phyloP scores from a whole-genome alignment of 1,140 invertebrate species.

The Lysiphlebus fabarum region DNA sequence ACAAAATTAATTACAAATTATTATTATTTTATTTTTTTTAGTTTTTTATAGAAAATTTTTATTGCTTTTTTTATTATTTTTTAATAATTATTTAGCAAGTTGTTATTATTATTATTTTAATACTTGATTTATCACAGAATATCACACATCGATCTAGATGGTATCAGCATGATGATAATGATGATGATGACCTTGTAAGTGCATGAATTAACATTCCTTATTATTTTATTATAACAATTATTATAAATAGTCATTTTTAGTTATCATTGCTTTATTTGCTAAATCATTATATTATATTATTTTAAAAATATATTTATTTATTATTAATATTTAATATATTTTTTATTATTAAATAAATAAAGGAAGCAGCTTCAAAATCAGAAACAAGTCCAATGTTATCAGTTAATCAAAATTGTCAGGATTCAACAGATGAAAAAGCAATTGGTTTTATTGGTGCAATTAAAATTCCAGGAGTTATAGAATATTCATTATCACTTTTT shows the following conservation, averaged over 20 bases:
- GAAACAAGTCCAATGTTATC: conserved; percentile 50
- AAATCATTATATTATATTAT: conserved; percentile 4
- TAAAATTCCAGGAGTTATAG: conserved; percentile 87
- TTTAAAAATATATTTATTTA: neutral
- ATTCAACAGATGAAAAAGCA: conserved; percentile 54
- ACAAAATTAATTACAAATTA: no score
- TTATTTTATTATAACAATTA: no score
- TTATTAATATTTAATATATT: conserved; percentile 22
- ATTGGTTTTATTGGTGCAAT: conserved; percentile 78
- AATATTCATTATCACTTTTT: conserved; percentile 91
- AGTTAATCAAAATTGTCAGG: conserved; percentile 30
- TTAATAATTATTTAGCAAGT: neutral
- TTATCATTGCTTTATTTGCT: neutral
- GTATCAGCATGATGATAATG: conserved; percentile 42
- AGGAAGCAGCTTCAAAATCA: conserved; percentile 24
- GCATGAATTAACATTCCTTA: conserved; percentile 39
- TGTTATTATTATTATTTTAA: conserved; percentile 35
- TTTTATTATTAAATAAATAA: conserved; percentile 19
- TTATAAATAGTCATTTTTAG: conserved; percentile 10
- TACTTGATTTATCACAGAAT: conserved; percentile 41
- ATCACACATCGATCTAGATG: conserved; percentile 46
- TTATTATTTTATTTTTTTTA: no score
- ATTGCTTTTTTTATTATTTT: neutral
- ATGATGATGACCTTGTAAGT: conserved; percentile 53
- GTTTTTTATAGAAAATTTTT: neutral